Evolutionary conservation across 2,888 invertebrate species (phyloP).

Genomic region (Pelosia muscerda): DNA sequence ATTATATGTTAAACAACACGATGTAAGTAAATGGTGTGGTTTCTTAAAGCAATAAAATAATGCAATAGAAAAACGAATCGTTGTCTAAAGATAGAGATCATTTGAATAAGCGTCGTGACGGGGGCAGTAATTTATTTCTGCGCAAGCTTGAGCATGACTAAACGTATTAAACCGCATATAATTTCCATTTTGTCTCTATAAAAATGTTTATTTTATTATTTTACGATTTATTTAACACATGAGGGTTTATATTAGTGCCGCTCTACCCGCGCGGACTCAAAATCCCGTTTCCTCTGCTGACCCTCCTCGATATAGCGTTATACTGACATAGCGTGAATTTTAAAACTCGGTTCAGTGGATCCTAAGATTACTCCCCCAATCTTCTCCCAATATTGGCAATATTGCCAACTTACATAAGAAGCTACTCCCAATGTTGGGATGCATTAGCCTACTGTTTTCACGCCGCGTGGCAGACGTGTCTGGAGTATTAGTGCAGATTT

Average conservation of each 20-base stretch:
- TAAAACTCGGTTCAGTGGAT: no score
- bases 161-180: slow-evolving; percentile 60
- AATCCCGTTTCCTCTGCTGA: no score
- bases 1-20: slow-evolving; percentile 30
- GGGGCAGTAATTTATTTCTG: slow-evolving; percentile 65
- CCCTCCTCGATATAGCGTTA: no score
- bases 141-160: slow-evolving; percentile 57
- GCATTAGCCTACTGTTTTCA: no score
- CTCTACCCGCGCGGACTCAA: no score
- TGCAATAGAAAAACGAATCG: slow-evolving; percentile 52
- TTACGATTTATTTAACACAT: not conserved
- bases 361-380: no score
- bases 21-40: slow-evolving; percentile 30
- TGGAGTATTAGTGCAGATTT: no score
- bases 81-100: slow-evolving; percentile 56
- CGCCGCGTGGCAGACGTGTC: no score
- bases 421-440: no score
- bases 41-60: slow-evolving; percentile 45
- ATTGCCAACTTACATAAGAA: no score
- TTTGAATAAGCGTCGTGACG: slow-evolving; percentile 69
- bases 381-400: no score
- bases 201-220: slow-evolving; percentile 46
- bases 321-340: no score
- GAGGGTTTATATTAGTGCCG: not conserved
- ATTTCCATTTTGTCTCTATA: slow-evolving; percentile 71